These are phyloP conservation scores for Gnathonemus longibarbis DNA, from an alignment of 2,113 vertebrate species.

Conservation along the genomic window DNA sequence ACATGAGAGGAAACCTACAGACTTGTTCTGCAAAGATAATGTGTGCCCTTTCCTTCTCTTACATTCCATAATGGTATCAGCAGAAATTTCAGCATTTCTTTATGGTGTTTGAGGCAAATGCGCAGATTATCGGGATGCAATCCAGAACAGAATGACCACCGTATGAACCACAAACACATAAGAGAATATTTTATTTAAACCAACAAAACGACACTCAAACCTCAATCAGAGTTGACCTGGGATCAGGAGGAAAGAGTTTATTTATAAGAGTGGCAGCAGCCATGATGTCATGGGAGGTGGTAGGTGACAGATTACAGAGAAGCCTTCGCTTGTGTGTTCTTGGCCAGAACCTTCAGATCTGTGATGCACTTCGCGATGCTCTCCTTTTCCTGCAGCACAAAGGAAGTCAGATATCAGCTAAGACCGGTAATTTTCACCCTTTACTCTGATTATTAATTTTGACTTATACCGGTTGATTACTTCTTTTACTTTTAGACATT, in stretches of 20 bases:
- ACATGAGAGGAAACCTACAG: neutral
- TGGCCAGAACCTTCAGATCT: constrained; percentile 80
- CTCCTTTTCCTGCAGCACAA: constrained; percentile 78
- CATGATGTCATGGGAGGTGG: neutral
- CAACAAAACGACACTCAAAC: constrained; percentile 12
- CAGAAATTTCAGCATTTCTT: neutral
- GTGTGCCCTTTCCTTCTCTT: neutral
- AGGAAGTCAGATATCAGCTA: constrained; percentile 16
- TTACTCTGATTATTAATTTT: neutral
- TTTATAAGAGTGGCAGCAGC: neutral
- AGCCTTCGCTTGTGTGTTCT: constrained; percentile 55
- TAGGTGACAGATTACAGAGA: constrained; percentile 29
- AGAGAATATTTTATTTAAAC: constrained; percentile 16
- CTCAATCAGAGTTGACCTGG: neutral
- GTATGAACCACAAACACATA: neutral
- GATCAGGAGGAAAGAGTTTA: constrained; percentile 2
- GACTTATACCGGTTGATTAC: neutral
- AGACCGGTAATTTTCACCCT: neutral
- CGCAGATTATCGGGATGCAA: neutral
- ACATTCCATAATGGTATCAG: neutral
- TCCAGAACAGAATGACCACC: neutral
- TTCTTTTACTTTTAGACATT: neutral
- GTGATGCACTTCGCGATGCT: constrained; percentile 88
- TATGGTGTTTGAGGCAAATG: neutral
- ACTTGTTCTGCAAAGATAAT: neutral